Base-by-base conservation (phyloP, 2,888 invertebrate genomes). In the Trichogramma dendrolimi region DNA sequence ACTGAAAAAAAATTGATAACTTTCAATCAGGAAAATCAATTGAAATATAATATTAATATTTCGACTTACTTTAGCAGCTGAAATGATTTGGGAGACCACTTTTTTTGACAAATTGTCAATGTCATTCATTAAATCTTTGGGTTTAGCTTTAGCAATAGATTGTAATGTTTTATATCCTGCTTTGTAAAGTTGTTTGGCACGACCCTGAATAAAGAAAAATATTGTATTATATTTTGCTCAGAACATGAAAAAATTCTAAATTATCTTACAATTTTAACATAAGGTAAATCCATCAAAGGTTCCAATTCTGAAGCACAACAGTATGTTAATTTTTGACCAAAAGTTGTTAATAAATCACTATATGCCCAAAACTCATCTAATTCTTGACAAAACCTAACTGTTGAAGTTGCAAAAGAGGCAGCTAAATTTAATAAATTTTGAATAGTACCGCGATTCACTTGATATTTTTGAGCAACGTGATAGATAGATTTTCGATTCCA, bases 201-300 rank as follows among this genome's bases (percentile, higher is more conserved):
- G 85, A 65, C 89, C 91, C 88, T 90, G 75, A 27, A 67, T 44
- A 41, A 11, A 46, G 27, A 27, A 27, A 27, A 2, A 27, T 27
- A 27, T 27, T 27, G 1, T 27, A 27, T 27, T 27, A 27, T 43
- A 11, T 48, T 48, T 48, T 27, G 5, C 51, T 50, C 2, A 8
- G 46, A 46, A 54, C 46, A 51, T 42, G 4, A 43, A 6, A 27
- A 53, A 56, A 54, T 47, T 49, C 53, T 39, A 4, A 44, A 27
- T 6, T 52, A 7, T 71, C 71, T 74, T 79, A 89, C 89, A 80
- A 90, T 87, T 82, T 90, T 92, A 4, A 97, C 94, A 27, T 87
- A 86, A 2, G 96, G 96, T 68, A 97, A 83, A 68, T 94, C 91
- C 87, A 97, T 86, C 27, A 98, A 82, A 8, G 89, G 88, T 43